A percentile compares a stretch with the other conserved stretches of the same genome.
These are phyloP conservation scores for Hirtodrosophila alboralis DNA, from an alignment of 2,888 invertebrate species.

Conservation along the genomic window DNA sequence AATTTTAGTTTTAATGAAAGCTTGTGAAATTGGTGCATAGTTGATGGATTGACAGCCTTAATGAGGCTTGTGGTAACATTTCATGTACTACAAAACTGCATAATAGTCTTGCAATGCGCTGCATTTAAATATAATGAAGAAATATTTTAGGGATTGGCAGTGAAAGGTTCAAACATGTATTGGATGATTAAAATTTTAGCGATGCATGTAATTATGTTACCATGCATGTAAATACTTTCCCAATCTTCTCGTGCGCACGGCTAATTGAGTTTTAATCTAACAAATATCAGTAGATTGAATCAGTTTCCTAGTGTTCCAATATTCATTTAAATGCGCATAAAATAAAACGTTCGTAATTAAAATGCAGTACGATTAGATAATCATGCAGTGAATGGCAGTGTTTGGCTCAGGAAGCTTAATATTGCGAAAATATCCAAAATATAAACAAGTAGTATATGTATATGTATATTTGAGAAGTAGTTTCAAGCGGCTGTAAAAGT, in stretches of 20 bases:
- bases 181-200: background rate
- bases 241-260: constrained; percentile 6
- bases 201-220: too few species aligned
- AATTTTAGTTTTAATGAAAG: constrained; percentile 35
- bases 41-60: constrained; percentile 43
- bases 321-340: constrained; percentile 37
- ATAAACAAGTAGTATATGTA: constrained; percentile 4
- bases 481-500: constrained; percentile 20
- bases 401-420: constrained; percentile 44
- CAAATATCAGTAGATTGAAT: constrained; percentile 10
- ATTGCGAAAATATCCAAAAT: constrained; percentile 27
- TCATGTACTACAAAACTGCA: constrained; percentile 7
- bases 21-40: constrained; percentile 38
- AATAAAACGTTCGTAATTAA: constrained; percentile 40
- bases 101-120: constrained; percentile 19
- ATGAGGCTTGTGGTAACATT: constrained; percentile 29
- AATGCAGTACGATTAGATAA: constrained; percentile 58
- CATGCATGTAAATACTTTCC: constrained; percentile 29
- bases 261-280: constrained; percentile 9
- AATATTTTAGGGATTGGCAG: constrained; percentile 7
- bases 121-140: constrained; percentile 11
- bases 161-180: constrained; percentile 37
- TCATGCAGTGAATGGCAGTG: constrained; percentile 41
- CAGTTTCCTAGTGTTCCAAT: constrained; percentile 41
- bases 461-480: constrained; percentile 36